phyloP scores from a whole-genome alignment of 2,797 vertebrate genomes.

The Adrianichthys oophorus region DNA sequence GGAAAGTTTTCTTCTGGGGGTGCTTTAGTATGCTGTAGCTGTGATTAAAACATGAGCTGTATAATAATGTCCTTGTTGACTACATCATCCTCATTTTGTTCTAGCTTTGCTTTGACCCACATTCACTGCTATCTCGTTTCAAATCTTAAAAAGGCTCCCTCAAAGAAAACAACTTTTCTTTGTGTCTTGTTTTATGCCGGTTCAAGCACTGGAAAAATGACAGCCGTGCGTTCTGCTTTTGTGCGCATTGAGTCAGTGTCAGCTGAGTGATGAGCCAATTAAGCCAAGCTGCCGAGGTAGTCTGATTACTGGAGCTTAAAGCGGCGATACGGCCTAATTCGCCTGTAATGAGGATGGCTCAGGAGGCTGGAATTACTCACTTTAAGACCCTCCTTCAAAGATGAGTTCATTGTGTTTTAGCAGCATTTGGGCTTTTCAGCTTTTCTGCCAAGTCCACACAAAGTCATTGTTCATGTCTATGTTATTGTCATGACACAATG shows the following conservation, averaged over 20 bases:
- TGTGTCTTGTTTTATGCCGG: slow-evolving; percentile 5
- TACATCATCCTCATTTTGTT: slow-evolving; percentile 20
- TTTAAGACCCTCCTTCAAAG: slow-evolving; percentile 50
- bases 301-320: slow-evolving; percentile 70
- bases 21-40: slow-evolving; percentile 20
- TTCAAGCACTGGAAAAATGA: slow-evolving; percentile 30
- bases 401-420: slow-evolving; percentile 54
- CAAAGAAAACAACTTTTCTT: slow-evolving; percentile 18
- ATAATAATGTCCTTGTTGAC: slow-evolving; percentile 37
- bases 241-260: slow-evolving; percentile 38
- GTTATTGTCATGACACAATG: slow-evolving; percentile 65
- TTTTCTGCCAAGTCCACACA: slow-evolving; percentile 56
- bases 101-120: slow-evolving; percentile 43
- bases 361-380: slow-evolving; percentile 62
- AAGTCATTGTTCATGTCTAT: slow-evolving; percentile 62
- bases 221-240: slow-evolving; percentile 39
- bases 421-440: slow-evolving; percentile 31
- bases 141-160: slow-evolving; percentile 18
- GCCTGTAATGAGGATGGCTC: slow-evolving; percentile 59
- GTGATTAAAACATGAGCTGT: slow-evolving; percentile 40
- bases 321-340: slow-evolving; percentile 61
- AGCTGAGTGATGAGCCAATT: slow-evolving; percentile 71
- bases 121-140: slow-evolving; percentile 32
- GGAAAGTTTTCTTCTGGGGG: slow-evolving; percentile 19
- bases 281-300: slow-evolving; percentile 58